Conservation (phyloP, 2,113 vertebrate genomes). For the Malurus cyaneus region DNA sequence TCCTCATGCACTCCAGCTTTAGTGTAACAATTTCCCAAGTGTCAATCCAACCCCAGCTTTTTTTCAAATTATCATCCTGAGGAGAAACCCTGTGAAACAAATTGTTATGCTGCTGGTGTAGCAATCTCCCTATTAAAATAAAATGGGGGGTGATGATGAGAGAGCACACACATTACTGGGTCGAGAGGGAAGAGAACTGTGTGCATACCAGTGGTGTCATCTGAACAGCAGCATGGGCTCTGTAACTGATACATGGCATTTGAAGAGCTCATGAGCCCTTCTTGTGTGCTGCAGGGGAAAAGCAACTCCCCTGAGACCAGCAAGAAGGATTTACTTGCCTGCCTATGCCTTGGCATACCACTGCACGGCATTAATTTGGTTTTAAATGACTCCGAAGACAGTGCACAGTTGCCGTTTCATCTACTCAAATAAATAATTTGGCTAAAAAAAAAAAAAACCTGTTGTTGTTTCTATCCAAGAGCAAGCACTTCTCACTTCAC, state of each 20-base stretch:
- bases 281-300: background rate
- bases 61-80: background rate
- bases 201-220: background rate
- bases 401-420: background rate
- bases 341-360: background rate
- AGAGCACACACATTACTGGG: background rate
- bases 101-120: background rate
- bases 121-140: background rate
- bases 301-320: background rate
- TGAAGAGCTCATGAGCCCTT: background rate
- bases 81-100: background rate
- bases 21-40: background rate
- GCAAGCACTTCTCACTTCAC: rapidly evolving
- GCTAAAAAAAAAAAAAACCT: background rate
- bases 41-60: background rate
- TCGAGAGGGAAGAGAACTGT: background rate
- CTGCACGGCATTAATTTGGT: background rate
- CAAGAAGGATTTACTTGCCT: background rate
- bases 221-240: background rate
- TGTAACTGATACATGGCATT: background rate
- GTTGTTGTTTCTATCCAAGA: background rate
- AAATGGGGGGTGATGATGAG: background rate
- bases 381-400: background rate
- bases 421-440: background rate
- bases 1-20: background rate